Base-by-base conservation (phyloP, 2,113 vertebrate genomes). In the Erythrocercus mccallii region DNA sequence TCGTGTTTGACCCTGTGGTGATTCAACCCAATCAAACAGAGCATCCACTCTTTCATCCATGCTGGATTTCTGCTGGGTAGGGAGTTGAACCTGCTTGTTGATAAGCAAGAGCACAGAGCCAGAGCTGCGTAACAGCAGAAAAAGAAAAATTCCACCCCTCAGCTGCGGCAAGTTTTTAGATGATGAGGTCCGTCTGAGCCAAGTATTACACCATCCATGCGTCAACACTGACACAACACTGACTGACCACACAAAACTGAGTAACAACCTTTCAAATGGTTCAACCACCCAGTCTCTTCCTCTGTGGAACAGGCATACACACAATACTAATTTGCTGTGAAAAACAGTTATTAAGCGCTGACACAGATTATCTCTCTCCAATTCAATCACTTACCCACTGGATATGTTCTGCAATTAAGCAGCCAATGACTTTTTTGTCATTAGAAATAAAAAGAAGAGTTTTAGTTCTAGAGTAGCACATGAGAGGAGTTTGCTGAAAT, bases 371-470 rank as follows among this genome's bases (percentile, higher is more conserved):
- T 10, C 44, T n/a, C 53, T 81, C 80, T 77, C 72, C 85, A 31
- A 19, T 35, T 54, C 35, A 81, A 60, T 90, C 90, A 98, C 98
- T 98, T 96, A 99, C 99, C 99, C 99, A 99, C 44, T 99, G 99
- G 88, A 99, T 99, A 94, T 99, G 99, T 94, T 99, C 99, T n/a
- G 99, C 99, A 93, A 99, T 99, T 89, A 99, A 98, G 91, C 99
- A 99, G 69, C 99, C 99, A 20, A 98, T 98, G 72, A 99, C 99
- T 98, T 99, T 99, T 98, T 99, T 99, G 96, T 99, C 99, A 70
- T 98, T 99, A 72, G 99, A 99, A 98, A 99, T 99, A 94, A 99
- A 99, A 73, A 99, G 98, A 88, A 99, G 99, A 61, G 99, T 99
- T 97, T 99, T 99, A 68, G 99, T 99, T 97, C 99, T 98, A 57